Conservation (phyloP, 2,113 vertebrate genomes). For the Lates calcarifer region DNA sequence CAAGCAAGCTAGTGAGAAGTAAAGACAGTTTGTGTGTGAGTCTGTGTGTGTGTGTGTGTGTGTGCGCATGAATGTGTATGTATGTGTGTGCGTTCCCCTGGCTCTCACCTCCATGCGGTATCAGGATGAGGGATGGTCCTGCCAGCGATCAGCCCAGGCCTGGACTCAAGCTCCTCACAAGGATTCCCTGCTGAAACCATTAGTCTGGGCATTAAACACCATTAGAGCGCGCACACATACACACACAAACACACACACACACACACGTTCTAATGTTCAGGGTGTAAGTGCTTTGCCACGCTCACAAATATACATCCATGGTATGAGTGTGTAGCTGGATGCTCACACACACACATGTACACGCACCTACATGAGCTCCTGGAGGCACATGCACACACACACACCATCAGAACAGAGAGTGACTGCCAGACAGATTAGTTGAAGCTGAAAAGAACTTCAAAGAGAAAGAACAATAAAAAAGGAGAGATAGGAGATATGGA, state of each 20-base stretch:
- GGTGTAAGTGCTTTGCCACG: slow-evolving; percentile 12
- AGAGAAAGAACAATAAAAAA: slow-evolving; percentile 33
- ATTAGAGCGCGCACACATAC: slow-evolving; percentile 68
- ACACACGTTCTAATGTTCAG: slow-evolving; percentile 6
- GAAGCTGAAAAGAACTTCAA: slow-evolving; percentile 22
- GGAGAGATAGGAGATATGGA: slow-evolving; percentile 21
- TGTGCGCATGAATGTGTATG: slow-evolving; percentile 33
- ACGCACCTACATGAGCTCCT: neutral
- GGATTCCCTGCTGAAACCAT: slow-evolving; percentile 83
- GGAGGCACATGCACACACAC: slow-evolving; percentile 18
- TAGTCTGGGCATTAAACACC: slow-evolving; percentile 83
- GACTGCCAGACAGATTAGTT: slow-evolving; percentile 50
- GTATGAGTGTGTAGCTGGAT: neutral
- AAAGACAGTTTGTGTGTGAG: slow-evolving; percentile 24
- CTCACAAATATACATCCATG: slow-evolving; percentile 15
- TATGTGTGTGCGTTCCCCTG: slow-evolving; percentile 67
- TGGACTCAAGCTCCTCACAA: slow-evolving; percentile 75
- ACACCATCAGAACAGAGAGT: slow-evolving; percentile 26
- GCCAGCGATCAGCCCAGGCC: slow-evolving; percentile 78
- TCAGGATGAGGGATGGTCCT: slow-evolving; percentile 83
- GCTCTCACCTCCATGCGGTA: slow-evolving; percentile 76
- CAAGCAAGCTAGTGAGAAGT: slow-evolving; percentile 49
- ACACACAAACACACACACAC: slow-evolving; percentile 47
- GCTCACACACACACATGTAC: neutral
- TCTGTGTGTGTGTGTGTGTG: slow-evolving; percentile 27